Evolutionary conservation across 2,888 invertebrate genomes (phyloP).

Genomic region (Drosophila anomalata): DNA sequence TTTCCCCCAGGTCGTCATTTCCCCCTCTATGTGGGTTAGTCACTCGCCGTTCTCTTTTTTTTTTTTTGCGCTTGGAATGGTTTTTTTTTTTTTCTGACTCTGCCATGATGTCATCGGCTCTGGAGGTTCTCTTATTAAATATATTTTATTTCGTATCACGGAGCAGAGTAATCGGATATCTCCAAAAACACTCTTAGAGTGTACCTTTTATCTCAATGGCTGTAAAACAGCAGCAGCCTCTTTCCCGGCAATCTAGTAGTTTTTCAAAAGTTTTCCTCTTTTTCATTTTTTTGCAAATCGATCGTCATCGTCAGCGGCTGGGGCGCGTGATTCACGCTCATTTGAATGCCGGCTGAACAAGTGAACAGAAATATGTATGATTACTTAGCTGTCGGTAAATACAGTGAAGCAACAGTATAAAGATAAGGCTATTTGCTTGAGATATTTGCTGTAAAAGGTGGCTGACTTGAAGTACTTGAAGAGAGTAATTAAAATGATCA

Average conservation of each 20-base stretch:
- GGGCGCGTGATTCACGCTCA: slow-evolving; percentile 39
- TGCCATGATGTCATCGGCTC: slow-evolving; percentile 35
- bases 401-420: background rate
- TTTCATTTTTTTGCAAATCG: slow-evolving; percentile 13
- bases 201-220: background rate
- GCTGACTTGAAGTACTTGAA: too few relatives aligned
- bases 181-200: background rate
- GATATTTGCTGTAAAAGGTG: too few relatives aligned
- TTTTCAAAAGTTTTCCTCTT: slow-evolving; percentile 10
- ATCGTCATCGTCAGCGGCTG: slow-evolving; percentile 31
- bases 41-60: slow-evolving; percentile 23
- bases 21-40: slow-evolving; percentile 24
- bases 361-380: slow-evolving; percentile 10
- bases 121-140: slow-evolving; percentile 24
- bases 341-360: slow-evolving; percentile 22
- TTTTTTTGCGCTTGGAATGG: slow-evolving; percentile 13
- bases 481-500: too few relatives aligned
- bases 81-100: slow-evolving; percentile 19
- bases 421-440: too few relatives aligned
- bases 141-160: slow-evolving; percentile 35
- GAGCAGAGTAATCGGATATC: slow-evolving; percentile 24
- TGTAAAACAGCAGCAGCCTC: slow-evolving; percentile 16
- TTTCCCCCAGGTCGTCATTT: background rate
- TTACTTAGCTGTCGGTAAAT: background rate
- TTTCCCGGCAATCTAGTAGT: slow-evolving; percentile 9